phyloP scores from a whole-genome alignment of 2,797 vertebrate genomes.

The Yasuhikotakia modesta region DNA sequence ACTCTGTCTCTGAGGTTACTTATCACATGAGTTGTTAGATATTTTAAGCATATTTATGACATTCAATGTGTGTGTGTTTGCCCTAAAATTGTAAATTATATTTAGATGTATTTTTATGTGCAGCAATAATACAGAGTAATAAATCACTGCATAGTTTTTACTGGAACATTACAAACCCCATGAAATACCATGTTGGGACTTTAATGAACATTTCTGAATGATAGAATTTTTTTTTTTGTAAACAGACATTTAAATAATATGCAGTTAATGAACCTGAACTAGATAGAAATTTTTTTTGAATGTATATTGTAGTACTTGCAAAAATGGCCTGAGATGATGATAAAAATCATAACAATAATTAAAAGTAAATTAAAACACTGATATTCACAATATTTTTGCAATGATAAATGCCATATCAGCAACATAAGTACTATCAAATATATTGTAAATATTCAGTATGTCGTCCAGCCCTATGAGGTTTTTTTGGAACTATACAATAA shows the following conservation, averaged over 20 bases:
- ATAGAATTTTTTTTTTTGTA: too few species aligned
- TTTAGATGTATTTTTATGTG: background rate
- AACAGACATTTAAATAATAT: too few species aligned
- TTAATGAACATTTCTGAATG: background rate
- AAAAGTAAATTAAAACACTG: background rate
- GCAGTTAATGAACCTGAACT: background rate
- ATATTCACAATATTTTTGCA: background rate
- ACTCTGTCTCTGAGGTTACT: too few species aligned
- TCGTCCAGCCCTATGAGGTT: conserved; percentile 8
- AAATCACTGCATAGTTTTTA: too few species aligned
- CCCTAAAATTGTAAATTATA: background rate
- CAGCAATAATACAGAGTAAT: too few species aligned
- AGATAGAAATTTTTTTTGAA: too few species aligned
- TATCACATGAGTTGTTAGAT: too few species aligned
- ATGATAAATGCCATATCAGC: too few species aligned
- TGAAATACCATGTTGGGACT: background rate
- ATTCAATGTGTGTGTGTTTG: background rate
- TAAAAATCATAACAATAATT: background rate
- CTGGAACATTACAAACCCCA: background rate
- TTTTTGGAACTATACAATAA: conserved; percentile 3
- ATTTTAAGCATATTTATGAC: background rate
- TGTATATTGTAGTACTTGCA: too few species aligned
- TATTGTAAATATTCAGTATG: background rate
- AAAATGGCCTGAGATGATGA: too few species aligned
- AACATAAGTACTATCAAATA: too few species aligned